These are phyloP conservation scores for Psittacara wagleri DNA, from an alignment of 2,113 vertebrate genomes.

Conservation along the genomic window DNA sequence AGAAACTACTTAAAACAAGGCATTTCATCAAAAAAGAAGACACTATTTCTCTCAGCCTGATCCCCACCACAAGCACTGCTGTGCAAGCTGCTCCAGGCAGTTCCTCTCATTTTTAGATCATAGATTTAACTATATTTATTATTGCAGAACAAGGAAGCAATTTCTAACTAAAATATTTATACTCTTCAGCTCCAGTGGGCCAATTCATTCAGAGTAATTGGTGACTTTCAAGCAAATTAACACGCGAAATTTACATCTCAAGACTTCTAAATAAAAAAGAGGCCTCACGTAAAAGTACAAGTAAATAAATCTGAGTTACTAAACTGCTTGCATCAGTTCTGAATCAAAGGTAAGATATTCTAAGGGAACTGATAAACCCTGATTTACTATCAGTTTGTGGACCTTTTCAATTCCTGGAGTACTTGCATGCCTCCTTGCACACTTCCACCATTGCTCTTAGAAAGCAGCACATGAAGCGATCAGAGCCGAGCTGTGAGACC, in stretches of 20 bases:
- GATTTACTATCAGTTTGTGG: background rate
- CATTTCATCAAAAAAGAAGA: background rate
- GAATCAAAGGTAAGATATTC: background rate
- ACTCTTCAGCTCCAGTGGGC: background rate
- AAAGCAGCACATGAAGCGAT: background rate
- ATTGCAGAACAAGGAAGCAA: background rate
- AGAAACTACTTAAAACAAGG: background rate
- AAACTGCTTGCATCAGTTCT: background rate
- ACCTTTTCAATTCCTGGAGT: background rate
- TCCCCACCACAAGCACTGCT: background rate
- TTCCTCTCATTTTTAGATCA: background rate
- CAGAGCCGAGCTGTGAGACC: background rate
- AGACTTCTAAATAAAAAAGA: background rate
- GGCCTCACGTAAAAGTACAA: background rate
- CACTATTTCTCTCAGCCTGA: background rate
- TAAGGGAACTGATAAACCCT: background rate
- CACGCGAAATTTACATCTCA: background rate
- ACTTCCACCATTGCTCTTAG: background rate
- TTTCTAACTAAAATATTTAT: conserved; percentile 1
- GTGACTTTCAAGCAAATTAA: conserved; percentile 10
- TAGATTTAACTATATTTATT: background rate
- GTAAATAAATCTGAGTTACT: background rate
- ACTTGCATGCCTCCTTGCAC: background rate
- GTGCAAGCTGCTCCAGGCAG: background rate
- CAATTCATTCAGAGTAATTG: background rate